Base-by-base conservation (phyloP, 1,140 invertebrate species). In the Amyelois transitella region DNA sequence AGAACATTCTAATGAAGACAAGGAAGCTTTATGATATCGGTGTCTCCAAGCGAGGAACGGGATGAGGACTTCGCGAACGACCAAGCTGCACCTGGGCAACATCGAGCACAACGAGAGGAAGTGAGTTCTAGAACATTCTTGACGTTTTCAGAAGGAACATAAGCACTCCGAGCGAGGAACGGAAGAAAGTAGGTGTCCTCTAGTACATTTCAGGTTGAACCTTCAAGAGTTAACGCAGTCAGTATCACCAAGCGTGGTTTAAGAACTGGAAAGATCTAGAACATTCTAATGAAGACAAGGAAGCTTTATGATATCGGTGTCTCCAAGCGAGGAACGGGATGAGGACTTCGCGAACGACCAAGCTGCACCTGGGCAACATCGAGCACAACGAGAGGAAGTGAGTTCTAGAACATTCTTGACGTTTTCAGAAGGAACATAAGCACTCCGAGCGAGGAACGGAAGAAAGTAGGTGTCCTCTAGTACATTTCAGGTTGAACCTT, bases 1-100 rank as follows among this genome's bases (percentile, higher is more conserved):
- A n/a, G n/a, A n/a, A n/a, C n/a, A n/a, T n/a, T n/a, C n/a, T n/a
- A 98, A 99, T 88, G 97, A 99, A 88, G 98, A 99, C 78, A 99
- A 99, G 80, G 99, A 99, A 88, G 98, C 98, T 0, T 99, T 99
- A 89, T 99, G 18, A 95, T 99, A 62, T 96, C 97, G 1, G 97
- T 99, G 0, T 95, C 96, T 0, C 96, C 97, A 0, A 95, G 95
- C 21, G 97, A 99, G 89, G 98, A 99, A 4, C 91, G 99, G 48
- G 98, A 99, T 90, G 89, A 99, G 56, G 99, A 99, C 89, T 99
- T 99, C 89, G 99, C 98, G 1, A 99, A 99, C 95, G 50, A 88
- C 90, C 14, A 97, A 96, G 81, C 88, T 98, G 56, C 95, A 97
- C 74, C 92, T 93, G 69, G 96, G 96, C 53, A 94, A 92, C 43